phyloP scores from a whole-genome alignment of 2,113 vertebrate genomes.

The Rallus limicola region DNA sequence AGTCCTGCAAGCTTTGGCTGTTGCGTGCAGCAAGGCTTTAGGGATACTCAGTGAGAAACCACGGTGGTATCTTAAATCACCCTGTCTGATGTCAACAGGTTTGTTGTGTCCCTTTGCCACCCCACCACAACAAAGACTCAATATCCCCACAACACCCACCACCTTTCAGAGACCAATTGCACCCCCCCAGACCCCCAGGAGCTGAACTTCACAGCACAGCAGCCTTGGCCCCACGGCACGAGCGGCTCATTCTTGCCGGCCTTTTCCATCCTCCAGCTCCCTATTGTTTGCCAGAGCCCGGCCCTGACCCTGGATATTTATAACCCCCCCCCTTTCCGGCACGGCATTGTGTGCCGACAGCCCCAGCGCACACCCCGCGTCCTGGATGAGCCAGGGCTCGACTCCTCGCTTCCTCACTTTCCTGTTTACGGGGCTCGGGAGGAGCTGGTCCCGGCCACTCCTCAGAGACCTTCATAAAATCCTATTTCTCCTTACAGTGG shows the following conservation, averaged over 20 bases:
- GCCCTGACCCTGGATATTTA: conserved; percentile 82
- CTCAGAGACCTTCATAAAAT: background rate
- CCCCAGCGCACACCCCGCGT: conserved; percentile 40
- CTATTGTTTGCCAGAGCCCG: conserved; percentile 66
- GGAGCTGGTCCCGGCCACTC: conserved; percentile 1
- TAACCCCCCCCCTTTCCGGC: conserved; percentile 72
- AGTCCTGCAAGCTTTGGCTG: background rate
- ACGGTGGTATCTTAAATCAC: no score
- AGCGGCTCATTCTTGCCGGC: background rate
- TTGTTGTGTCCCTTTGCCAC: fast-evolving
- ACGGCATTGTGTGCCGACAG: conserved; percentile 71
- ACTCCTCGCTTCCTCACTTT: conserved; percentile 73
- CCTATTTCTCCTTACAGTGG: fast-evolving
- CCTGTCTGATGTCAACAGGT: fast-evolving
- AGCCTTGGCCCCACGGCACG: background rate
- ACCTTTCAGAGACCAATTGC: fast-evolving
- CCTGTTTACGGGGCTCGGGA: conserved; percentile 76
- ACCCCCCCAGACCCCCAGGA: fast-evolving
- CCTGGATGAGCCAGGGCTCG: conserved; percentile 60
- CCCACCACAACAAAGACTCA: no score
- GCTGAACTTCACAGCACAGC: fast-evolving
- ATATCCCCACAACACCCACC: background rate
- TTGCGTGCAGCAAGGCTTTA: no score
- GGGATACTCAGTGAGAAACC: background rate
- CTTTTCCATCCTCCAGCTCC: conserved; percentile 51